Conservation (phyloP, 2,113 vertebrate species). For the Capra hircus region DNA sequence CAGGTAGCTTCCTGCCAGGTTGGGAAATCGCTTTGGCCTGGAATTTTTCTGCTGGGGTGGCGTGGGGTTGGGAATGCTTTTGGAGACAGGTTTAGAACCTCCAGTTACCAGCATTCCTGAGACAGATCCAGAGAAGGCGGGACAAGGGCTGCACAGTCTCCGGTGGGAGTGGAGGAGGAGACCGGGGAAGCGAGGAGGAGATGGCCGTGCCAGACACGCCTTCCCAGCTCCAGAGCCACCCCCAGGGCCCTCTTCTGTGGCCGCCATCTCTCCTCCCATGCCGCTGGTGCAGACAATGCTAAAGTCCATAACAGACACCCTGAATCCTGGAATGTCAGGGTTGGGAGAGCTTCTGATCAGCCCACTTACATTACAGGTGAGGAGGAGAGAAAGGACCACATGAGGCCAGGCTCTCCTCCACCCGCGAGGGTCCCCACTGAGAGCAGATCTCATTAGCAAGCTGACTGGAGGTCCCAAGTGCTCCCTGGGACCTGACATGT, state of each 20-base stretch:
- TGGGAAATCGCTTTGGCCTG: slow-evolving; percentile 4
- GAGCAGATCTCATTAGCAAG: background rate
- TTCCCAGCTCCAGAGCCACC: background rate
- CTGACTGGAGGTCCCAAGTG: background rate
- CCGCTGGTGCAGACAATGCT: background rate
- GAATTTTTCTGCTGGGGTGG: background rate
- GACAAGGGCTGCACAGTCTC: background rate
- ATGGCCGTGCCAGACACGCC: background rate
- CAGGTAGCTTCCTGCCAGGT: background rate
- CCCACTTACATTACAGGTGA: background rate
- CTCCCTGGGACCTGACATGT: background rate
- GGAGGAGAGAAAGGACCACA: background rate
- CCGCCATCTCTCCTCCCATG: background rate
- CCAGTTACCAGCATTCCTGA: slow-evolving; percentile 24
- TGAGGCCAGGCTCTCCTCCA: background rate
- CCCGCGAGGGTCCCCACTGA: accelerated
- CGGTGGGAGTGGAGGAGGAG: background rate
- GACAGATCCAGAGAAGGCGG: background rate
- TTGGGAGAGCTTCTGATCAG: no score
- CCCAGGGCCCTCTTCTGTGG: accelerated
- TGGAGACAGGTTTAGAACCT: background rate
- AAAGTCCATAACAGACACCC: accelerated
- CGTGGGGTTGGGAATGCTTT: background rate
- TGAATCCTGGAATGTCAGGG: background rate
- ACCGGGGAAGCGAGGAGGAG: background rate